phyloP scores from a whole-genome alignment of 2,888 invertebrate genomes.

The Eilema caniola region DNA sequence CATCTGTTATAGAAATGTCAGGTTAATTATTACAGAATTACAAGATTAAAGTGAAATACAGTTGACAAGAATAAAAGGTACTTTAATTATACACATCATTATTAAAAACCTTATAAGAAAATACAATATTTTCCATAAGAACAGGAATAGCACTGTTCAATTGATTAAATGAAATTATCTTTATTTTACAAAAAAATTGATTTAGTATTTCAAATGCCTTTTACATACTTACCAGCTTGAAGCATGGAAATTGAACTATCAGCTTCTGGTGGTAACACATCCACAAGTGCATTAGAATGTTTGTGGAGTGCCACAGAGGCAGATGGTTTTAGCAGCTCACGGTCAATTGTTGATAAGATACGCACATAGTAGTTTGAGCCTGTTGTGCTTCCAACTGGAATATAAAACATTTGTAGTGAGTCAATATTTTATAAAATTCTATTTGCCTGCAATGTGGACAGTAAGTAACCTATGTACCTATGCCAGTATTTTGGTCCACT shows the following conservation, averaged over 20 bases:
- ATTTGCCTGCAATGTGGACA: background rate
- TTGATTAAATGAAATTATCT: background rate
- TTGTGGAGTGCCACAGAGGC: conserved; percentile 99
- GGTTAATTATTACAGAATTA: background rate
- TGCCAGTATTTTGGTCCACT: conserved; percentile 99
- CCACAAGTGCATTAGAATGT: conserved; percentile 99
- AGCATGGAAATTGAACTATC: conserved; percentile 99
- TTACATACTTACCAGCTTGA: conserved; percentile 90
- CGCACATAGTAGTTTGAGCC: conserved; percentile 99
- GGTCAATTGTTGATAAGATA: conserved; percentile 98
- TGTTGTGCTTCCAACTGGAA: conserved; percentile 97
- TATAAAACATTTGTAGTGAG: conserved; percentile 15
- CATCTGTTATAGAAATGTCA: conserved; percentile 87
- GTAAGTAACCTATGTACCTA: conserved; percentile 78
- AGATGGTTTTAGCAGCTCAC: conserved; percentile 98
- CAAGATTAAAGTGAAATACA: too few species aligned
- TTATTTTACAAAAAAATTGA: too few species aligned
- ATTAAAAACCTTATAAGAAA: too few species aligned
- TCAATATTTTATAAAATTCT: background rate
- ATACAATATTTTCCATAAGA: too few species aligned
- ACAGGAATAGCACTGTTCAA: background rate
- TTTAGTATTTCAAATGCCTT: background rate
- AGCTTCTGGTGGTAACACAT: conserved; percentile 99
- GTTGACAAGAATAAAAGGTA: background rate
- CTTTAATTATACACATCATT: background rate